Conservation (phyloP, 2,888 invertebrate genomes). For the Halocaridina rubra region DNA sequence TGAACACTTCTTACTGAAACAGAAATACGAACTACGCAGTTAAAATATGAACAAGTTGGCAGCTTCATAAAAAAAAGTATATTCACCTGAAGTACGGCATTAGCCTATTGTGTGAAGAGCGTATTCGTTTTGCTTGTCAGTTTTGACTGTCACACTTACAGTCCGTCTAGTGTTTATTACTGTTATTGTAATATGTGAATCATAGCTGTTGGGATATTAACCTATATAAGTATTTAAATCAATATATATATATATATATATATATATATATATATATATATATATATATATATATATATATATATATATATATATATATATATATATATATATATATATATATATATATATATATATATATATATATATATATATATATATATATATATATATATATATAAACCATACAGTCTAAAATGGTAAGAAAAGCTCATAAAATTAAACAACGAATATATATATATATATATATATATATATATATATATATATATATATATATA, state of each 20-base stretch:
- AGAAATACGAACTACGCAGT: too few species aligned
- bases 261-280: not conserved
- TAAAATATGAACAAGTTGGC: too few species aligned
- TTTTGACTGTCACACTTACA: too few species aligned
- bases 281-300: not conserved
- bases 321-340: not conserved
- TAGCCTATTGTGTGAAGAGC: too few species aligned
- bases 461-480: not conserved
- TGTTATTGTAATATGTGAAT: not conserved
- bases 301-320: conserved; percentile 2
- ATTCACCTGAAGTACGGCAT: too few species aligned
- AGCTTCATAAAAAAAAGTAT: too few species aligned
- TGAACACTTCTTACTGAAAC: too few species aligned
- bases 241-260: not conserved
- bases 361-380: not conserved
- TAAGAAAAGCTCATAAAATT: too few species aligned
- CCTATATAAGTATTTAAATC: not conserved
- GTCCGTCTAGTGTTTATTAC: too few species aligned
- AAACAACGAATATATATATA: not conserved
- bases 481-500: conserved; percentile 7
- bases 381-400: not conserved
- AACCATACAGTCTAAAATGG: too few species aligned
- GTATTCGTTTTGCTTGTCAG: too few species aligned
- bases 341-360: conserved; percentile 13
- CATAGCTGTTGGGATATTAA: not conserved